Conservation (phyloP, 2,888 invertebrate species). For the Troides helena region DNA sequence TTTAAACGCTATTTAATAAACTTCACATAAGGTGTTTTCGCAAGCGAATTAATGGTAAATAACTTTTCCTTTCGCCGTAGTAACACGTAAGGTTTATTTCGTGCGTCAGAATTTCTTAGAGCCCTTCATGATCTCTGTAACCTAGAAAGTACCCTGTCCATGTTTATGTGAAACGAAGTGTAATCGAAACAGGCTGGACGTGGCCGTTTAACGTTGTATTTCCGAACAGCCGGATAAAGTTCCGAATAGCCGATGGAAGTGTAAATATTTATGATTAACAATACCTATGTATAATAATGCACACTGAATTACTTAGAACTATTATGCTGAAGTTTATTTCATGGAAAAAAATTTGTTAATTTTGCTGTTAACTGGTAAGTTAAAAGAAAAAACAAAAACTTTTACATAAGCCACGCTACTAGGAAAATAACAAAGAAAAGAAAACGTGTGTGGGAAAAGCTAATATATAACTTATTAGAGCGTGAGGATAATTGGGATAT, state of each 20-base stretch:
- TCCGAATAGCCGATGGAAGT: too few relatives aligned
- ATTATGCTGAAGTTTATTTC: too few relatives aligned
- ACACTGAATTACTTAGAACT: too few relatives aligned
- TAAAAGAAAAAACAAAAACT: too few relatives aligned
- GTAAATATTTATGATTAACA: too few relatives aligned
- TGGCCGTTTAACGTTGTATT: neutral
- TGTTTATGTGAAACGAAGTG: conserved; percentile 20
- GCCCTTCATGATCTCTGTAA: conserved; percentile 16
- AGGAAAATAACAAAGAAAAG: neutral
- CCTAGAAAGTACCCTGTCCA: conserved; percentile 19
- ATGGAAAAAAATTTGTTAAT: too few relatives aligned
- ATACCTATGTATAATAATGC: too few relatives aligned
- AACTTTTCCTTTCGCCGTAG: conserved; percentile 14
- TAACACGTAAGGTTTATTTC: conserved; percentile 17
- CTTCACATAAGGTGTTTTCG: neutral
- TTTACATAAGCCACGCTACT: neutral
- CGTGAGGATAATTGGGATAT: conserved; percentile 20
- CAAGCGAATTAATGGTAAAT: neutral
- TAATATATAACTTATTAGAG: conserved; percentile 15
- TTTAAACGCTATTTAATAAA: too few relatives aligned
- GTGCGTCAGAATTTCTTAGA: conserved; percentile 19
- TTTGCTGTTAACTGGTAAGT: too few relatives aligned
- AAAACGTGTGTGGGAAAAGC: conserved; percentile 6
- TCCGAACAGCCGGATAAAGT: neutral
- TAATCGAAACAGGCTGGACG: conserved; percentile 9